These are phyloP conservation scores for Spheniscus mendiculus DNA, from an alignment of 2,113 vertebrate species.

Conservation along the genomic window DNA sequence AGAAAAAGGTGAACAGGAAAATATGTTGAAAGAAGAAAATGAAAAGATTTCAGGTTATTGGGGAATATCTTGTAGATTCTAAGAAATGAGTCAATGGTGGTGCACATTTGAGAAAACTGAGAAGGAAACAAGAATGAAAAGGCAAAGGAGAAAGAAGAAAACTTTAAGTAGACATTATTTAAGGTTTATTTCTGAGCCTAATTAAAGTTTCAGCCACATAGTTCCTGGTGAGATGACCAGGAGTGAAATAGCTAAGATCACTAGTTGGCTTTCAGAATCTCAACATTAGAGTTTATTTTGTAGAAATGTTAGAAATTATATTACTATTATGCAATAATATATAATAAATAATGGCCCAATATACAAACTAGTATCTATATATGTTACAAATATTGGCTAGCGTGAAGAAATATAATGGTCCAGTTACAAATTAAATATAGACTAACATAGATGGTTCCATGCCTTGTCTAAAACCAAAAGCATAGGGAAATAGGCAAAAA, in stretches of 20 bases:
- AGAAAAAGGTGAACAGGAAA: not conserved
- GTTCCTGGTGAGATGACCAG: not conserved
- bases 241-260: not conserved
- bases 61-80: not conserved
- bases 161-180: not conserved
- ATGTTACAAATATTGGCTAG: not conserved
- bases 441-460: not conserved
- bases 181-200: not conserved
- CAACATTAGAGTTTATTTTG: not conserved
- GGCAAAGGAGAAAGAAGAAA: not conserved
- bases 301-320: not conserved
- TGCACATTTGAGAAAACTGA: not conserved
- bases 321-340: not conserved
- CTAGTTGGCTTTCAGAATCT: not conserved
- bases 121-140: not conserved
- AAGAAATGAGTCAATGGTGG: not conserved
- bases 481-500: rapidly evolving
- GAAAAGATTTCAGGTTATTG: not conserved
- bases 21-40: not conserved
- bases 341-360: not conserved
- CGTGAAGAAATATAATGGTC: not conserved
- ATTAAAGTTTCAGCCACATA: not conserved
- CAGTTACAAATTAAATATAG: not conserved
- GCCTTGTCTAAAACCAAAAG: not conserved
- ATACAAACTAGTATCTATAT: not conserved